Base-by-base conservation (phyloP, 2,113 vertebrate genomes). In the Melanerpes formicivorus region DNA sequence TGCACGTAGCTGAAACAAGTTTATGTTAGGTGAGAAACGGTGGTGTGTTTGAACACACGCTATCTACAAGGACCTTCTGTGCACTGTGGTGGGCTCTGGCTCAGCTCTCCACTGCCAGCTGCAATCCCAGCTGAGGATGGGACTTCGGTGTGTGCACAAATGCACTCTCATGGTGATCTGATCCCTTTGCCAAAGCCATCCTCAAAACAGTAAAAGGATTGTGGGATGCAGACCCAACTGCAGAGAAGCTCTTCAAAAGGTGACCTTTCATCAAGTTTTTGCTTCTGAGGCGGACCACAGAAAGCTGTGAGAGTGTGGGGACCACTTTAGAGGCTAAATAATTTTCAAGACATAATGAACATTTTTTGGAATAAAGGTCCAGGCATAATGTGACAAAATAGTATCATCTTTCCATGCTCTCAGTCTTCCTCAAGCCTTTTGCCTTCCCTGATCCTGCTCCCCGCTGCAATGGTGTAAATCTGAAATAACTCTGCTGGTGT, bases 121-220 rank as follows among this genome's bases (percentile, higher is more conserved):
- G 80, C 40, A 6, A 14, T 16, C 64, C 63, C 80, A 75, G 82
- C n/a, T 59, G n/a, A 59, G 29, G 42, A 62, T 10, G 40, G 0
- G 3, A 58, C 30, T 48, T 30, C 2, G 30, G 66, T 73, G 56
- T 37, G 63, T 37, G 63, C n/a, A 7, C 84, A 89, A 58, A 73
- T 3, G 3, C 29, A 5, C 32, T 46, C 7, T 0, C 82, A 12
- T 2, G 0, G 29, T 2, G 5, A 23, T 66, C 2, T 0, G 10
- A 26, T 5, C 26, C 13, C 1, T 32, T 50, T 73, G 71, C 64
- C 70, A 74, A 80, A 85, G 30, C 13, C 74, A 74, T n/a, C 48
- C 71, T 30, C 27, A 42, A 72, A 32, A 19, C 40, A 14, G 23
- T 10, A 10, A 58, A 60, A 80, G 30, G 27, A 21, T 27, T 14